Percentiles rank a stretch among this genome's conserved stretches.
These are phyloP conservation scores for Megaceryle maxima DNA, from an alignment of 2,113 vertebrate species.

Conservation along the genomic window DNA sequence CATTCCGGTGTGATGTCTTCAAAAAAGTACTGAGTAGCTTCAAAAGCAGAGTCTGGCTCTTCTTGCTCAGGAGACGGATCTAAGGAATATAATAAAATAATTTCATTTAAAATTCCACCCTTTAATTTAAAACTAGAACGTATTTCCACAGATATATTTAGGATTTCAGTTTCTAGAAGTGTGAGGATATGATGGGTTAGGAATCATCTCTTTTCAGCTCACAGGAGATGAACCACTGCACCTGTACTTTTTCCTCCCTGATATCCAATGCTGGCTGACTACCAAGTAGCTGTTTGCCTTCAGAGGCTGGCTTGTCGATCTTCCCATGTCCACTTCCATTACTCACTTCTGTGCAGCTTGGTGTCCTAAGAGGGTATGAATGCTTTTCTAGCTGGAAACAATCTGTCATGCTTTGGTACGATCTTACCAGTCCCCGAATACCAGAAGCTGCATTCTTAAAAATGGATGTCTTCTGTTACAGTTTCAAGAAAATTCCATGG, in stretches of 20 bases:
- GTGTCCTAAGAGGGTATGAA: not conserved
- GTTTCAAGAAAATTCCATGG: not conserved
- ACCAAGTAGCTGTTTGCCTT: not conserved
- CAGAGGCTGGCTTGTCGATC: not conserved
- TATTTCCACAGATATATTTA: not conserved
- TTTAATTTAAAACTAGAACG: not conserved
- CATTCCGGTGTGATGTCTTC: conserved; percentile 96
- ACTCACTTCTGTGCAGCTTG: not conserved
- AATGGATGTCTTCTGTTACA: not conserved
- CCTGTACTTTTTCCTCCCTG: not conserved
- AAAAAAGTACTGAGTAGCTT: conserved; percentile 98
- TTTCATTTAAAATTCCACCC: not conserved
- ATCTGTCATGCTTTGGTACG: not conserved
- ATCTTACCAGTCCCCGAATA: not conserved
- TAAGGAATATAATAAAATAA: not conserved
- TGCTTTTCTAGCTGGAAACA: not conserved
- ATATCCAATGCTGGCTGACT: not conserved
- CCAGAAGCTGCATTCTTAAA: not conserved
- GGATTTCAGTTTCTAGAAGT: not conserved
- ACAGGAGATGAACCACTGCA: not conserved
- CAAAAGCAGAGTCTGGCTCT: conserved; percentile 96
- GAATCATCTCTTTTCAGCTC: not conserved
- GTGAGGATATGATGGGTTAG: not conserved
- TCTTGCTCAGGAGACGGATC: conserved; percentile 88
- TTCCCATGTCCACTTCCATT: not conserved